phyloP scores from a whole-genome alignment of 2,888 invertebrate species.

The Andrena haemorrhoa region DNA sequence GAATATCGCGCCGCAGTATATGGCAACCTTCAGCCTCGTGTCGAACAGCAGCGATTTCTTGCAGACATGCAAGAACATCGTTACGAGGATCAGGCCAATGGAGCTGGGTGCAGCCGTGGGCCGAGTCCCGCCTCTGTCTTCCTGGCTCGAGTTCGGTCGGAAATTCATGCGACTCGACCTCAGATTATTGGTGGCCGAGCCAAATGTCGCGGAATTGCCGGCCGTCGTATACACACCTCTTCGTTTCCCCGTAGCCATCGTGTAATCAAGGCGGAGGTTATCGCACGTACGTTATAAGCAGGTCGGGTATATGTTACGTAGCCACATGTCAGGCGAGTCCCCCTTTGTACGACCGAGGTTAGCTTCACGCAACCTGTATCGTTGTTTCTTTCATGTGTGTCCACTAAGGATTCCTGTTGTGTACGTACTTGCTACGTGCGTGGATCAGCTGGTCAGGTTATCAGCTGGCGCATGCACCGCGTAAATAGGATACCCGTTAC shows the following conservation, averaged over 20 bases:
- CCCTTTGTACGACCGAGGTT: constrained; percentile 25
- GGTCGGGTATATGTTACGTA: background rate
- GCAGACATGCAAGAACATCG: constrained; percentile 94
- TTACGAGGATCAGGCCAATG: constrained; percentile 91
- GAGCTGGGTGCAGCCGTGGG: constrained; percentile 94
- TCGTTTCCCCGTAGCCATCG: constrained; percentile 77
- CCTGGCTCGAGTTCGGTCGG: constrained; percentile 85
- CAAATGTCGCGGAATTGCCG: constrained; percentile 55
- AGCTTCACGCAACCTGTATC: constrained; percentile 3
- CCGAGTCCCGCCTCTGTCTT: constrained; percentile 89
- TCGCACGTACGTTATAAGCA: constrained; percentile 25
- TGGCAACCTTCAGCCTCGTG: constrained; percentile 92
- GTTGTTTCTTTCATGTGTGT: constrained; percentile 9
- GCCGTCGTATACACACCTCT: constrained; percentile 71
- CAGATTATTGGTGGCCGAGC: constrained; percentile 59
- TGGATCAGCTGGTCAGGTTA: constrained; percentile 12
- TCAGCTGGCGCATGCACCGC: background rate
- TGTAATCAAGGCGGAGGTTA: constrained; percentile 23
- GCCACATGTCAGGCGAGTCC: constrained; percentile 21
- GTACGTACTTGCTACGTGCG: background rate
- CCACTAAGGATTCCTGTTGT: background rate
- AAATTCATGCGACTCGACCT: constrained; percentile 86
- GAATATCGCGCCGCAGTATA: constrained; percentile 94
- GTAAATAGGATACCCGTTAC: constrained; percentile 31
- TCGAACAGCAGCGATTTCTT: constrained; percentile 95